Percentiles rank a stretch among this genome's conserved stretches.
These are phyloP conservation scores for Danaus plexippus DNA, from an alignment of 1,140 invertebrate species.

Conservation along the genomic window DNA sequence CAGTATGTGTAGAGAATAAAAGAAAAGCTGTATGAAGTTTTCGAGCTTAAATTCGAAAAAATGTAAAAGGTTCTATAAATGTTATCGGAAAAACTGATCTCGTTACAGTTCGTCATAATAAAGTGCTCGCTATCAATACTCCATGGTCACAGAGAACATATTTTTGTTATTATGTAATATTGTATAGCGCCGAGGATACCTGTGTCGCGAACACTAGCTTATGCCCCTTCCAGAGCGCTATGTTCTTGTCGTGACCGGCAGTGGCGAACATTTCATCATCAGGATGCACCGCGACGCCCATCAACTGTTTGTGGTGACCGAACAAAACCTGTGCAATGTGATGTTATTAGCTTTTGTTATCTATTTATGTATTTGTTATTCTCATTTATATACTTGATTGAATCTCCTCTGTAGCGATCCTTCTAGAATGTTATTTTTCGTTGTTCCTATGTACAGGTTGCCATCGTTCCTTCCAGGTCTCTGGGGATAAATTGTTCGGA, in stretches of 20 bases:
- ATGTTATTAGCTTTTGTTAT: neutral
- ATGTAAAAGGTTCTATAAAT: too few relatives aligned
- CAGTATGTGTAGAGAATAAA: too few relatives aligned
- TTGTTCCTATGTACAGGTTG: slow-evolving; percentile 94
- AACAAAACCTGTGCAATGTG: slow-evolving; percentile 79
- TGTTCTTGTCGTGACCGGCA: slow-evolving; percentile 92
- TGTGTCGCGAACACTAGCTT: slow-evolving; percentile 91
- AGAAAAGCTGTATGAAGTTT: too few relatives aligned
- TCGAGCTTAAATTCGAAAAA: too few relatives aligned
- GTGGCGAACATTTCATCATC: slow-evolving; percentile 94
- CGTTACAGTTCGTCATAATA: too few relatives aligned
- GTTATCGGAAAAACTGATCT: too few relatives aligned
- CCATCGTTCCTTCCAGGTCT: slow-evolving; percentile 88
- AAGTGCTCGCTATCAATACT: too few relatives aligned
- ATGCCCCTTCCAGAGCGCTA: slow-evolving; percentile 90
- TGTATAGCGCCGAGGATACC: slow-evolving; percentile 60
- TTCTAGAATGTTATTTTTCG: slow-evolving; percentile 92
- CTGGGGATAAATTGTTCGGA: slow-evolving; percentile 90
- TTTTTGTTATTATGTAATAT: neutral
- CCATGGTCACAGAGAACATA: too few relatives aligned
- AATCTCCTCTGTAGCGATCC: slow-evolving; percentile 92
- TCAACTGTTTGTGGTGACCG: slow-evolving; percentile 91
- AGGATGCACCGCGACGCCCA: slow-evolving; percentile 91
- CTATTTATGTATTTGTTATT: too few relatives aligned
- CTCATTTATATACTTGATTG: slow-evolving; percentile 77